A percentile compares a stretch with the other conserved stretches of the same genome.
phyloP scores from a whole-genome alignment of 2,113 vertebrate genomes.

The Verasper variegatus region DNA sequence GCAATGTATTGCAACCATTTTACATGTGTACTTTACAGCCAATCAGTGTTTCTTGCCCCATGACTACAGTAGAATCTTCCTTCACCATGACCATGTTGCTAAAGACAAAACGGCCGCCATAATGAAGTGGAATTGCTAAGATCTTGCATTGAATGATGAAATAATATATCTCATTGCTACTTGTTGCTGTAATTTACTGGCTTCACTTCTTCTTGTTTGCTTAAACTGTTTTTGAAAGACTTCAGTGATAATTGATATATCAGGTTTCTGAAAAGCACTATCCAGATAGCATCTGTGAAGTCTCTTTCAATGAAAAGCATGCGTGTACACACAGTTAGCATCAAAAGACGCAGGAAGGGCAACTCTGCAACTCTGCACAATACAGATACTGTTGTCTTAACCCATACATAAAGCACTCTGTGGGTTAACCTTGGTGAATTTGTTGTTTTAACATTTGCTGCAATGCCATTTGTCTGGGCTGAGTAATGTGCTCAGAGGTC shows the following conservation, averaged over 20 bases:
- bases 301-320: neutral
- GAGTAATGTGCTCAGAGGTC: conserved; percentile 55
- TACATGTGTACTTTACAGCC: no score
- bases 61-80: neutral
- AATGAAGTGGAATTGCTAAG: neutral
- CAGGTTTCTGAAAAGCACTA: neutral
- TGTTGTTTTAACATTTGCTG: conserved; percentile 75
- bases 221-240: conserved; percentile 8
- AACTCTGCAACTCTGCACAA: conserved; percentile 29
- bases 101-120: neutral
- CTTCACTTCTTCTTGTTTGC: conserved; percentile 12
- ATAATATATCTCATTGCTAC: neutral
- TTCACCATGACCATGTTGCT: neutral
- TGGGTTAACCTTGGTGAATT: conserved; percentile 17
- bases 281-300: conserved; percentile 13
- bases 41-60: no score
- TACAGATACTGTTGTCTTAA: conserved; percentile 50
- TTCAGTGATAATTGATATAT: conserved; percentile 21
- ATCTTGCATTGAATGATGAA: neutral
- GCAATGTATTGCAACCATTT: no score
- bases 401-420: conserved; percentile 41
- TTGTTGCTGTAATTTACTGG: conserved; percentile 20
- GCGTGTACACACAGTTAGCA: neutral
- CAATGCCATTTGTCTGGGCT: conserved; percentile 61
- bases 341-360: conserved; percentile 35